These are phyloP conservation scores for Allobates femoralis DNA, from an alignment of 2,797 vertebrate genomes.

Conservation along the genomic window DNA sequence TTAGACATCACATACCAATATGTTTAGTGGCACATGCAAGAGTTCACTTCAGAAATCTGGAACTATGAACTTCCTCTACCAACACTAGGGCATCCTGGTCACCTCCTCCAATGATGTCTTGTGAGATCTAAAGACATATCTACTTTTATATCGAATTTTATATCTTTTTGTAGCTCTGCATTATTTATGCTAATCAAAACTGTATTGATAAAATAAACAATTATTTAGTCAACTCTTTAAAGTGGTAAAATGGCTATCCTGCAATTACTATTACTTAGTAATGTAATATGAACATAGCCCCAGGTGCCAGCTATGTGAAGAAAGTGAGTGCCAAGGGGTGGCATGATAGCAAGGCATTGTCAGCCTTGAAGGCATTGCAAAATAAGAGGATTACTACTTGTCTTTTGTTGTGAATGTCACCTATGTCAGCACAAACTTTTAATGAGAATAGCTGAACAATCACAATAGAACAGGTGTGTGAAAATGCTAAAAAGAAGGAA, in stretches of 20 bases:
- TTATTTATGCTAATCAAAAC: neutral
- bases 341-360: constrained; percentile 16
- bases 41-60: too few relatives aligned
- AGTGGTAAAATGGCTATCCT: neutral
- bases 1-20: too few relatives aligned
- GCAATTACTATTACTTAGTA: neutral
- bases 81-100: too few relatives aligned
- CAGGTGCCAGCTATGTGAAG: constrained; percentile 4
- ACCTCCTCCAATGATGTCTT: too few relatives aligned
- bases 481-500: neutral
- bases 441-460: neutral
- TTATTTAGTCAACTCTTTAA: neutral
- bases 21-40: too few relatives aligned
- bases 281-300: constrained; percentile 15
- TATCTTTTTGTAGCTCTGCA: neutral
- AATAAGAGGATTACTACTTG: constrained; percentile 26
- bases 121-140: too few relatives aligned
- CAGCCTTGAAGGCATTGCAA: neutral
- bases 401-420: constrained; percentile 24
- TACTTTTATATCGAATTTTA: neutral
- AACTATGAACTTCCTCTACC: too few relatives aligned
- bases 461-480: constrained; percentile 39
- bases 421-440: constrained; percentile 8
- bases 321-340: constrained; percentile 24
- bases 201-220: neutral